These are phyloP conservation scores for Chalcosyrphus nemorum DNA, from an alignment of 2,888 invertebrate genomes.

Conservation along the genomic window DNA sequence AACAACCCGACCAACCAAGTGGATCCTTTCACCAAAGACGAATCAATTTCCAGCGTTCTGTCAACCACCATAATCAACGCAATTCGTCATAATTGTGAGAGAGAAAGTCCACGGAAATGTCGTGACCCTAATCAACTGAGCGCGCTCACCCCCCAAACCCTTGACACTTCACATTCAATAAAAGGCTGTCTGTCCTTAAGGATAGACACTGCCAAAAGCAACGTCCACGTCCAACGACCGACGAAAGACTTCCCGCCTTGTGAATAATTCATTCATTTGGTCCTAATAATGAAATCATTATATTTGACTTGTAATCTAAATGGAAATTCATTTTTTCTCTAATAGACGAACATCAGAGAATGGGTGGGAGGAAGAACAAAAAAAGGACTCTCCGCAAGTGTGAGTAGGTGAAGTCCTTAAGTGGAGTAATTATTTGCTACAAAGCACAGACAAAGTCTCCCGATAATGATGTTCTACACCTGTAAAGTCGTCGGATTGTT, in stretches of 20 bases:
- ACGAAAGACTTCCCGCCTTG: not conserved
- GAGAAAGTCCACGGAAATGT: conserved; percentile 34
- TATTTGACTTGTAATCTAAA: conserved; percentile 47
- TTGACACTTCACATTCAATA: conserved; percentile 3
- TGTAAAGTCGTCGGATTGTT: conserved; percentile 17
- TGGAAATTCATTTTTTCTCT: conserved; percentile 21
- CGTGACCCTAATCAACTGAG: conserved; percentile 51
- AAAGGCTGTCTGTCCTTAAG: not conserved
- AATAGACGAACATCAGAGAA: not conserved
- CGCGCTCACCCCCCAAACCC: not conserved
- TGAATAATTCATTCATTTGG: conserved; percentile 43
- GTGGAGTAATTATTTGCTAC: conserved; percentile 6
- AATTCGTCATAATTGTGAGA: conserved; percentile 44
- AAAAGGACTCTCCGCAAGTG: too few species aligned
- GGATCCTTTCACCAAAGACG: not conserved
- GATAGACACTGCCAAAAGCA: not conserved
- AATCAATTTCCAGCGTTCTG: conserved; percentile 42
- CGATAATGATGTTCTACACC: not conserved
- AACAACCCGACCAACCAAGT: not conserved
- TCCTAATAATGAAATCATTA: conserved; percentile 38
- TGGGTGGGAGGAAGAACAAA: too few species aligned
- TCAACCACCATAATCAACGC: conserved; percentile 32
- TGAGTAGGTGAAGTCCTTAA: not conserved
- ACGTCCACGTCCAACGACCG: not conserved
- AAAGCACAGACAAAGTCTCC: not conserved